phyloP scores from a whole-genome alignment of 2,888 invertebrate species.

The Merodon equestris region DNA sequence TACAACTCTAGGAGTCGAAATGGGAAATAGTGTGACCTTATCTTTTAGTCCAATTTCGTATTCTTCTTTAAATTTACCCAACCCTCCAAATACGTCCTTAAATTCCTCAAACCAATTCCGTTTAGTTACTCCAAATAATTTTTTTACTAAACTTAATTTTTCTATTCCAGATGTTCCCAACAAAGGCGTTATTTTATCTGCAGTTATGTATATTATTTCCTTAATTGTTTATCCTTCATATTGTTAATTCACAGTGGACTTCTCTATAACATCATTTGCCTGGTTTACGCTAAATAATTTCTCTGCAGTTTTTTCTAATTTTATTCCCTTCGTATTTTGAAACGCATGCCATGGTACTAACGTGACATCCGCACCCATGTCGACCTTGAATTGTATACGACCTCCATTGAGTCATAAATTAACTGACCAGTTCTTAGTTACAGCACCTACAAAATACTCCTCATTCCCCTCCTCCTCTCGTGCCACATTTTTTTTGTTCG shows the following conservation, averaged over 20 bases:
- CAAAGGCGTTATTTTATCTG: constrained; percentile 1
- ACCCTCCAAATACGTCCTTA: constrained; percentile 21
- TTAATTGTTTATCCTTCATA: not conserved
- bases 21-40: constrained; percentile 21
- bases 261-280: not conserved
- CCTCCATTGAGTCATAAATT: constrained; percentile 27
- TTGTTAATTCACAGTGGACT: too few relatives aligned
- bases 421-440: constrained; percentile 16
- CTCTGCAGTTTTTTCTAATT: constrained; percentile 8
- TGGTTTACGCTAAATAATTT: constrained; percentile 18
- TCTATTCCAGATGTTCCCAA: constrained; percentile 22
- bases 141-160: constrained; percentile 27
- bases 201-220: not conserved
- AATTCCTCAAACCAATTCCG: too few relatives aligned
- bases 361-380: constrained; percentile 21
- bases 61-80: constrained; percentile 20
- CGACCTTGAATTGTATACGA: constrained; percentile 16
- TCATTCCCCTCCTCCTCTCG: constrained; percentile 7
- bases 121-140: constrained; percentile 20
- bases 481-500: constrained; percentile 14
- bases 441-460: constrained; percentile 26
- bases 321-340: not conserved
- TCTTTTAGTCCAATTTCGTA: constrained; percentile 26
- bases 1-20: constrained; percentile 17
- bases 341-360: constrained; percentile 18